phyloP scores from a whole-genome alignment of 64 coral and sea anemone genomes.

The Porites lutea region DNA sequence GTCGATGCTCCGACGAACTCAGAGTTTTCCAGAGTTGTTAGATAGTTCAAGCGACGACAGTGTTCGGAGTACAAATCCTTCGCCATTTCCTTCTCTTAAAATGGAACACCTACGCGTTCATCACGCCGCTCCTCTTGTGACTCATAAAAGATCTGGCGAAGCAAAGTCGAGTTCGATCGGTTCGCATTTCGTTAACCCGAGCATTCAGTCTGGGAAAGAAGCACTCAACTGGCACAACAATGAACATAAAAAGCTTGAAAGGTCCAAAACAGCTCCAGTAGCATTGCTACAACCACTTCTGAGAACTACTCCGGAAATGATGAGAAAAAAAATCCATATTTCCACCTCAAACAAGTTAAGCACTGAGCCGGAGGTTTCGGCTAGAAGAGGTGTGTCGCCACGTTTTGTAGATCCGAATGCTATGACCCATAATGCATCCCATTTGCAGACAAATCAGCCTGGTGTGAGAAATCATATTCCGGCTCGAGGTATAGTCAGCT shows the following conservation, averaged over 20 bases:
- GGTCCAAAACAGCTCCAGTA: constrained; percentile 77
- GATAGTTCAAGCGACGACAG: background rate
- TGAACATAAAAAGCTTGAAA: constrained; percentile 73
- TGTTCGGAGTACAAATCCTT: background rate
- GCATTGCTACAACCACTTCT: constrained; percentile 54
- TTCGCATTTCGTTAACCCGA: background rate
- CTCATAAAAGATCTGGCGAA: background rate
- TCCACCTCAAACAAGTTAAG: constrained; percentile 25
- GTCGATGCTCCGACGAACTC: background rate
- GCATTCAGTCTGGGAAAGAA: background rate
- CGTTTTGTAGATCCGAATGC: background rate
- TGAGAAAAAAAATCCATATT: constrained; percentile 47
- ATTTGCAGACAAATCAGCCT: background rate
- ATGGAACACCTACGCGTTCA: background rate
- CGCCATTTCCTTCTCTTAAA: constrained; percentile 6
- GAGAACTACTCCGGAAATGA: constrained; percentile 62
- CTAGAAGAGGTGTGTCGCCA: background rate
- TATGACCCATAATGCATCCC: background rate
- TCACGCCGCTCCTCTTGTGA: background rate
- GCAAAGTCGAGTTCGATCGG: background rate
- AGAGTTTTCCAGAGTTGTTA: constrained; percentile 6
- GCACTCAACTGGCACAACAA: background rate
- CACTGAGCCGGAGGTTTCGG: background rate
- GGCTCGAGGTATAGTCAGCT: background rate
- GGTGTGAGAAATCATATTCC: background rate